Base-by-base conservation (phyloP, 1,140 invertebrate species). In the Psix sp. region DNA sequence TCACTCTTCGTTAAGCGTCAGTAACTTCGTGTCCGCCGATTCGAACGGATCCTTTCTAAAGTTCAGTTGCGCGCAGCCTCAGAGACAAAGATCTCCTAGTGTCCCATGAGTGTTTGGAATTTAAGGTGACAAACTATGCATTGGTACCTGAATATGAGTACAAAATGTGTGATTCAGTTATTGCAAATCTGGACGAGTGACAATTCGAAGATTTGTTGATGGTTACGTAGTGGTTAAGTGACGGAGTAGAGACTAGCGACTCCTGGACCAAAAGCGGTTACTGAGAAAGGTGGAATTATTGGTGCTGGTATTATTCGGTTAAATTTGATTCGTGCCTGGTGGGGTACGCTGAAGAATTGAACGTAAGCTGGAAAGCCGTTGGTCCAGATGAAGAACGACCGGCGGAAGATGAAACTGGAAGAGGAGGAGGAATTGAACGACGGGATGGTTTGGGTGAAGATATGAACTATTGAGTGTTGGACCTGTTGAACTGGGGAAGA, bases 11-110 rank as follows among this genome's bases (percentile, higher is more conserved):
- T 78, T 74, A 78, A 77, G 84, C 84, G 84, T 85, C 84, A 86
- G 84, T 86, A 83, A 86, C 82, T 86, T 82, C 80, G 84, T 84
- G 84, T 84, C 81, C 80, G 82, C 80, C 83, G 84, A 75, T 83
- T 76, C 81, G 84, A 81, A 78, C 79, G 81, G 81, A 83, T 82
- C 83, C 76, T 65, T 63, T 63, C 67, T 80, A 77, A 76, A 57
- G 54, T 59, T 66, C 67, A 54, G 17, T 45, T 74, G 51, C 36
- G 65, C 39, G 24, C 24, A 21, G 26, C 16, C 24, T 21, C 35
- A 68, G 15, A 68, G 45, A 59, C 48, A 70, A 54, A 60, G 51
- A 60, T 67, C 49, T 52, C 35, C 14, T 16, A 26, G 38, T 18
- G 21, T 39, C 29, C 7, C 33, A 29, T 29, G n/a, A 10, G 7